Base-by-base conservation (phyloP, 2,113 vertebrate genomes). In the Dipodomys stephensi region DNA sequence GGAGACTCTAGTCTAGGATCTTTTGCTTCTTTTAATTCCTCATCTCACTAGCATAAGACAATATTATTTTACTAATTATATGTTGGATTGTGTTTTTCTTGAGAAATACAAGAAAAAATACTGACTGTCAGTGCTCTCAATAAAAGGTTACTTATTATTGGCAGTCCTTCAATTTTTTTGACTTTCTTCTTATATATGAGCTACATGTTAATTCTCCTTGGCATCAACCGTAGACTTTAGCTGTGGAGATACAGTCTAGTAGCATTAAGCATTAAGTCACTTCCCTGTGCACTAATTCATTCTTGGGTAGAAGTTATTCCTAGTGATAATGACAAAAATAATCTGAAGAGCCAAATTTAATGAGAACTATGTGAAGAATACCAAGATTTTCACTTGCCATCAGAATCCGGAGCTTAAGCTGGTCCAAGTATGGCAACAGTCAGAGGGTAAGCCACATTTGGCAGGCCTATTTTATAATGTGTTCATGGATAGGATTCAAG, bases 201-300 rank as follows among this genome's bases (percentile, higher is more conserved):
- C 67, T 87, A 80, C 67, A 39, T 72, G 60, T 88, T 94, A 88
- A 94, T 95, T 90, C 64, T 86, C 80, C 71, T 80, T 92, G 88
- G 69, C 82, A 93, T 80, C 46, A 90, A 76, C 12, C 90, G 16
- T 83, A 90, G 77, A 90, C 87, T 91, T 68, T 67, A 90, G 35
- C 30, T 93, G 94, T 88, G 74, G 46, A 86, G 91, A 71, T 67
- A 74, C 11, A 91, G n/a, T 78, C 82, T 87, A 39, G 25, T 62
- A 67, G 15, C 67, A 60, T 68, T 86, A 85, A 79, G 60, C 76
- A 39, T 92, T 85, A 88, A 86, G 62, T 88, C 68, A 89, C 11
- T n/a, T 82, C 28, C 85, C 4, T 1, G 7, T 64, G 19, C 79
- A 85, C 64, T 84, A 11, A 27, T 86, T 94, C 27, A n/a, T 95